Conservation (phyloP, 2,113 vertebrate genomes). For the Columba livia region DNA sequence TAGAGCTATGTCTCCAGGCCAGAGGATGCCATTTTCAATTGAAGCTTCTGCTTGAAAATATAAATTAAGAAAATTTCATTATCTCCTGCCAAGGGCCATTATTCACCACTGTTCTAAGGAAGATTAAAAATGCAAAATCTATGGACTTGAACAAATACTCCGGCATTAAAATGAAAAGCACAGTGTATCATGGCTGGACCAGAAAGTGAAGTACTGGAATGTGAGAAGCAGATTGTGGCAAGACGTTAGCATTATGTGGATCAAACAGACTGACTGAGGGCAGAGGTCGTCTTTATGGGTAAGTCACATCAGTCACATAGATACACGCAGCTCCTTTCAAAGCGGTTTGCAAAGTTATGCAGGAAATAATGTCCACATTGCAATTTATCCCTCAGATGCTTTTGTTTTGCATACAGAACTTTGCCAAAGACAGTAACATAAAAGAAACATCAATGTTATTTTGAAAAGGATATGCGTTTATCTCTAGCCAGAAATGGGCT, state of each 20-base stretch:
- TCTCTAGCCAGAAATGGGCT: neutral
- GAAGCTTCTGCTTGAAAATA: conserved; percentile 81
- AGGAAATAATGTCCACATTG: neutral
- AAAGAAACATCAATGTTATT: neutral
- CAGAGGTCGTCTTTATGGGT: neutral
- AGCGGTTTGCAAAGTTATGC: neutral
- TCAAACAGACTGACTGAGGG: neutral
- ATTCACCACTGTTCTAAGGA: conserved; percentile 80
- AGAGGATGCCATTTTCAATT: conserved; percentile 79
- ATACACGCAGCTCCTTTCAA: neutral
- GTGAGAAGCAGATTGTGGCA: neutral
- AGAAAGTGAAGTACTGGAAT: conserved; percentile 53
- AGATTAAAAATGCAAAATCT: conserved; percentile 81
- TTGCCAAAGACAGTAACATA: neutral
- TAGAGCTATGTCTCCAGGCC: conserved; percentile 76
- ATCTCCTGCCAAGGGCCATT: conserved; percentile 83
- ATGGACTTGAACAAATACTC: conserved; percentile 76
- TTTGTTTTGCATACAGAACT: neutral
- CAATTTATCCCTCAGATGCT: neutral
- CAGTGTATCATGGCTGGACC: conserved; percentile 49
- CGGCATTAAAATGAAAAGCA: conserved; percentile 73
- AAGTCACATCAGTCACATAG: neutral
- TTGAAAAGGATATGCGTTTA: neutral
- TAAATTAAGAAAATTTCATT: conserved; percentile 89
- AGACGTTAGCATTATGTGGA: neutral